A percentile compares a stretch with the other conserved stretches of the same genome.
Evolutionary conservation across 2,113 vertebrate genomes (phyloP).

Genomic region (Oreochromis tanganicae): DNA sequence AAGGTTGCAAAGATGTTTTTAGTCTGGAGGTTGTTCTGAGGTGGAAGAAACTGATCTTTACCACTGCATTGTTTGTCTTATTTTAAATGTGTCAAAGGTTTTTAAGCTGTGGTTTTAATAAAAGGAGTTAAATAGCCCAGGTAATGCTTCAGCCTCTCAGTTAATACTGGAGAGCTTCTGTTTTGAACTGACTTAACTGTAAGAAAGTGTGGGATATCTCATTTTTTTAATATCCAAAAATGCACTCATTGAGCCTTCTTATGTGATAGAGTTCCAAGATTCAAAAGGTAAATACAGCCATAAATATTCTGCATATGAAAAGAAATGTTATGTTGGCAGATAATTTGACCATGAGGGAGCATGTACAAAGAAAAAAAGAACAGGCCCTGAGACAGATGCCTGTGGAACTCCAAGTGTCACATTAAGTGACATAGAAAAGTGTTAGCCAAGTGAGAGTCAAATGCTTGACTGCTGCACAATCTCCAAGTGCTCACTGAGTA

Average conservation of each 20-base stretch:
- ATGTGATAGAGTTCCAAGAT: neutral
- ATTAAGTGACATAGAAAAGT: neutral
- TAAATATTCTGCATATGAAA: neutral
- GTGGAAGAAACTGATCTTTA: neutral
- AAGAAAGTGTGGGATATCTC: neutral
- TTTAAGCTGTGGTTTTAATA: neutral
- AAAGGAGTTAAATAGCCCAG: neutral
- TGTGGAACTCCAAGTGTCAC: neutral
- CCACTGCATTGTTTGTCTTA: accelerated
- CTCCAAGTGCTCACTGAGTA: neutral
- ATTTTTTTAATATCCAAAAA: neutral
- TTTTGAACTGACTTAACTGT: neutral
- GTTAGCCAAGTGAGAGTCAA: neutral
- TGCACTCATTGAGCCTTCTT: neutral
- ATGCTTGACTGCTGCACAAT: neutral
- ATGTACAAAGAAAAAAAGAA: neutral
- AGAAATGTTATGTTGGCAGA: neutral
- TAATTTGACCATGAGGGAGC: neutral
- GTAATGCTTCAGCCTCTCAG: neutral
- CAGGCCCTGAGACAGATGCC: neutral
- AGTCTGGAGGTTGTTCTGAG: neutral
- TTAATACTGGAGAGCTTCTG: neutral
- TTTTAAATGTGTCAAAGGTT: neutral
- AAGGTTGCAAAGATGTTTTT: neutral
- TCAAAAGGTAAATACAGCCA: neutral